Percentiles rank a stretch among this genome's conserved stretches.
phyloP scores from a whole-genome alignment of 2,113 vertebrate genomes.

The Strix aluco region DNA sequence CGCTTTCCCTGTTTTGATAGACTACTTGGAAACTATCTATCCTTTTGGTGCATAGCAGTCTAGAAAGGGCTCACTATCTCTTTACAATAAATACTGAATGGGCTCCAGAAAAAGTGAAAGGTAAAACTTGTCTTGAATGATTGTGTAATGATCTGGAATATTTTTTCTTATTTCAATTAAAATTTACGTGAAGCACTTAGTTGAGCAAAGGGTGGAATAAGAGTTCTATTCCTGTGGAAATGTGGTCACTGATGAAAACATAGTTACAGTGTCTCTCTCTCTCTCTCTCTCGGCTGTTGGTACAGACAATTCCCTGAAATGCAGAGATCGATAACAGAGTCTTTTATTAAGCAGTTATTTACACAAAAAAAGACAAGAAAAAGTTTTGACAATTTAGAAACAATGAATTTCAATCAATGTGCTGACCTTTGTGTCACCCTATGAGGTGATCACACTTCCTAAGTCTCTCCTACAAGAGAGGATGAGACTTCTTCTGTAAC shows the following conservation, averaged over 20 bases:
- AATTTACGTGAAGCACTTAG: neutral
- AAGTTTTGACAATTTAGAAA: accelerated
- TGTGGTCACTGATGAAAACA: neutral
- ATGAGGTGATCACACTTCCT: neutral
- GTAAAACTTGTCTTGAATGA: neutral
- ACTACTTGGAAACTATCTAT: neutral
- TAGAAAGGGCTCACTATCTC: neutral
- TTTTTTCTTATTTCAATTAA: neutral
- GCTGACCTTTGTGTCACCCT: neutral
- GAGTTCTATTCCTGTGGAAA: neutral
- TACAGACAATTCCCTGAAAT: neutral
- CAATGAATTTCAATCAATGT: neutral
- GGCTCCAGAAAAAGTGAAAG: neutral
- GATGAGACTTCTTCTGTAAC: neutral
- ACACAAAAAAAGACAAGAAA: neutral
- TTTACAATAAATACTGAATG: neutral
- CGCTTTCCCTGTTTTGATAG: neutral
- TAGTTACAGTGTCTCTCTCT: neutral
- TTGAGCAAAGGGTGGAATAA: neutral
- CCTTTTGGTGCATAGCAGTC: neutral
- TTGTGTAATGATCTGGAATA: neutral
- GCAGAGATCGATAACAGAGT: neutral
- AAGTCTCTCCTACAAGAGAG: neutral
- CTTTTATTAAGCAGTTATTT: neutral
- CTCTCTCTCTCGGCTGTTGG: neutral